These are phyloP conservation scores for Myathropa florea DNA, from an alignment of 2,888 invertebrate species.

Conservation along the genomic window DNA sequence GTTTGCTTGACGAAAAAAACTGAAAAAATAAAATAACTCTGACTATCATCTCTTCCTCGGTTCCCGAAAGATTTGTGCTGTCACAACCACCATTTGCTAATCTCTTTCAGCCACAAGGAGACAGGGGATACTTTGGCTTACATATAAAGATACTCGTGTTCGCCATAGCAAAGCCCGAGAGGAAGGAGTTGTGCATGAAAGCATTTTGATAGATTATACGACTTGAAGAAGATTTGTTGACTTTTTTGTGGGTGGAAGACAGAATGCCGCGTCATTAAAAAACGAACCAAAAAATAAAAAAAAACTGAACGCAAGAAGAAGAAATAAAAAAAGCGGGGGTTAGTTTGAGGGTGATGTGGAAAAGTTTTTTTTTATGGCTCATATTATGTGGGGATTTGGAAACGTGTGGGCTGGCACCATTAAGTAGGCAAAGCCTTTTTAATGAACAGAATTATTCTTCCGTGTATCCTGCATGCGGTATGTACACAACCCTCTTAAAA, in stretches of 20 bases:
- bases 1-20: not conserved
- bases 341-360: not conserved
- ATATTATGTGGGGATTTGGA: too few relatives aligned
- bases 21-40: not conserved
- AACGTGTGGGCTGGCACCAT: slow-evolving; percentile 23
- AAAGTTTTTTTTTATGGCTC: too few relatives aligned
- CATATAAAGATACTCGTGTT: slow-evolving; percentile 2
- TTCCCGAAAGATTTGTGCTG: slow-evolving; percentile 17
- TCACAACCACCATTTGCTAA: slow-evolving; percentile 54
- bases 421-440: slow-evolving; percentile 19
- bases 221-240: slow-evolving; percentile 58
- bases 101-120: slow-evolving; percentile 43
- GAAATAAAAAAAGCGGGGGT: not conserved
- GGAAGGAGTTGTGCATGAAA: slow-evolving; percentile 49
- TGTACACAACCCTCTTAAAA: not conserved
- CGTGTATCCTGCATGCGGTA: too few relatives aligned
- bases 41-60: slow-evolving; percentile 20
- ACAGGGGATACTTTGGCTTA: slow-evolving; percentile 45
- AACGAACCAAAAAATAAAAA: slow-evolving; percentile 4
- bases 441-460: slow-evolving; percentile 27
- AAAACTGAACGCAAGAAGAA: not conserved
- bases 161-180: not conserved
- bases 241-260: slow-evolving; percentile 44
- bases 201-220: slow-evolving; percentile 61
- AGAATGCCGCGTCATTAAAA: slow-evolving; percentile 48